Evolutionary conservation across 2,888 invertebrate species (phyloP), one percentile per base, ranked within the genome.

Genomic region (Synanthedon vespiformis): DNA sequence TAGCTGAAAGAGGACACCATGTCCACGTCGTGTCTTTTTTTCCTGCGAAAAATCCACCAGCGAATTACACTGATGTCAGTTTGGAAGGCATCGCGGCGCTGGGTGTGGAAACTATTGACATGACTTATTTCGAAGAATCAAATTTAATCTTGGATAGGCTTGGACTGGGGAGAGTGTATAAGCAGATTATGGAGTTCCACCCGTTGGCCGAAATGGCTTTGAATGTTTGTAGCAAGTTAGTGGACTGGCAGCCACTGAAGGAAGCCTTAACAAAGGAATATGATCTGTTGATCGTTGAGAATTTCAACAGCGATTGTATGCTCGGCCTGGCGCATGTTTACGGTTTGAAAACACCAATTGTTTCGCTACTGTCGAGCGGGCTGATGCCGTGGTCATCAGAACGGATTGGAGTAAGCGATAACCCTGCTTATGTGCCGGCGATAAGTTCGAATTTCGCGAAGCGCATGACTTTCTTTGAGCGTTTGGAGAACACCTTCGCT

Each of bases 291-390:
- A 67, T 92, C 8, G 81, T 89, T 18, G 92, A 92, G 67, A 84
- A 89, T 57, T 92, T 92, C 58, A 90, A 88, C 58, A 89, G 90
- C 40, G 91, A 92, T 60, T 92, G 92, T 55, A 88, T 90, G 72
- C 68, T 92, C 50, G 91, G 90, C 0, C 71, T 92, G 52, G 84
- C 88, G 0, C 84, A 91, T 66, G 65, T 89, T 27, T 80, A 91
- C 58, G 76, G 74, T 1, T 59, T 77, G 54, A 78, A 87, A 52
- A 86, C 89, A 5, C 92, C 92, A 0, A 75, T 89, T 2, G 74
- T 92, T 8, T 88, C 86, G 0, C 58, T 90, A 34, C 83, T 89
- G 51, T 90, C 90, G 5, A 89, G 90, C 51, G 74, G 81, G 0
- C 61, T 90, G 50, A 87, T 92, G 84, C 90, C 91, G 0, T 90